Conservation (phyloP, 2,113 vertebrate species). For the Hymenochirus boettgeri region DNA sequence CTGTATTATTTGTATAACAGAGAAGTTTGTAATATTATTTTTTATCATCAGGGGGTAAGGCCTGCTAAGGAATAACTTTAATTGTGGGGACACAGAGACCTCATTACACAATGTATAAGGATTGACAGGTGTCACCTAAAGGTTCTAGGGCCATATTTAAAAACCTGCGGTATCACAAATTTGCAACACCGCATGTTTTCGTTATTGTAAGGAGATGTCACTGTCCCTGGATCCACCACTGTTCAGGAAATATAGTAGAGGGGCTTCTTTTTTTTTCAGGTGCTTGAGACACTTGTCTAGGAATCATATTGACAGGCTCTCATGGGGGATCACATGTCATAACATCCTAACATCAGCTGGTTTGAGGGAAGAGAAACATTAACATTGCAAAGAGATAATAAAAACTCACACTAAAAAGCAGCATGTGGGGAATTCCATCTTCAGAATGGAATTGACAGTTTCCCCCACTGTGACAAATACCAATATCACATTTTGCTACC, state of each 20-base stretch:
- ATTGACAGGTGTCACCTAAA: no score
- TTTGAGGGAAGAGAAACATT: slow-evolving; percentile 52
- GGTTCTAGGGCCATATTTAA: no score
- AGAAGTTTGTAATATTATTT: no score
- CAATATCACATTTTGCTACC: no score
- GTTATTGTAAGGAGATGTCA: slow-evolving; percentile 81
- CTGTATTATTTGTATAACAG: no score
- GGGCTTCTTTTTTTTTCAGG: slow-evolving; percentile 55
- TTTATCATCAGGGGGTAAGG: no score
- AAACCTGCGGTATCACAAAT: no score
- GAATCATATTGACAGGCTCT: slow-evolving; percentile 53
- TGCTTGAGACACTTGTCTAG: slow-evolving; percentile 59
- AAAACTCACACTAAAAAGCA: slow-evolving; percentile 63
- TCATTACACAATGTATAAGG: no score
- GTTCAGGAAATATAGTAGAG: slow-evolving; percentile 45
- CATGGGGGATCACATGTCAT: slow-evolving; percentile 49
- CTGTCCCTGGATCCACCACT: slow-evolving; percentile 58
- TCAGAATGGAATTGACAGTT: slow-evolving; percentile 88
- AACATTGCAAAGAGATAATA: slow-evolving; percentile 43
- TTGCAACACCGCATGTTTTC: no score
- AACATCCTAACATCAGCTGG: slow-evolving; percentile 56
- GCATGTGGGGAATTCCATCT: slow-evolving; percentile 86
- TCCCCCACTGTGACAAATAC: no score
- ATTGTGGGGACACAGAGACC: no score
- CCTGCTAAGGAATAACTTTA: no score